Evolutionary conservation across 2,113 vertebrate genomes (phyloP).

Genomic region (Apaloderma vittatum): DNA sequence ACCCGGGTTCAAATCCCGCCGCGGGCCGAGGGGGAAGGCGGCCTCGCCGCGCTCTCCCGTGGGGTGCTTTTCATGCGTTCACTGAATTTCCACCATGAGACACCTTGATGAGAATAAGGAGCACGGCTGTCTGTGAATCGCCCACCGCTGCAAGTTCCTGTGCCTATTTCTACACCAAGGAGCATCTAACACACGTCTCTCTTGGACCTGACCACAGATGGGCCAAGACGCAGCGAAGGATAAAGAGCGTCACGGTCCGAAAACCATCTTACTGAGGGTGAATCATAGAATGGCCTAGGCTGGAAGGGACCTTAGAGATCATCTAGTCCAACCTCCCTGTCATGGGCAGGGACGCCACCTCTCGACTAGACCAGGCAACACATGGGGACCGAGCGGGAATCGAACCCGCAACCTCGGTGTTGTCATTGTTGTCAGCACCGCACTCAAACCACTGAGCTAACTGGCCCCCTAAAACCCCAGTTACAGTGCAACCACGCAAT

Average conservation of each 20-base stretch:
- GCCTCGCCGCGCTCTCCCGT: fast-evolving
- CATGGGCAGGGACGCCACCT: too few relatives aligned
- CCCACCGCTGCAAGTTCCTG: fast-evolving
- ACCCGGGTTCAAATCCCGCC: background rate
- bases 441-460: too few relatives aligned
- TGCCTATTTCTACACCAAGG: fast-evolving
- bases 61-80: fast-evolving
- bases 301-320: too few relatives aligned
- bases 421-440: too few relatives aligned
- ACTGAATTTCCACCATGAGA: background rate
- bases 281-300: too few relatives aligned
- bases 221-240: background rate
- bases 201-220: too few relatives aligned
- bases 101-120: background rate
- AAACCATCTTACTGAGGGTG: background rate
- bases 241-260: background rate
- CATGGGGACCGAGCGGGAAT: too few relatives aligned
- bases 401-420: too few relatives aligned
- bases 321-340: too few relatives aligned
- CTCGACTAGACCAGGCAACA: too few relatives aligned
- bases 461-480: too few relatives aligned
- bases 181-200: fast-evolving
- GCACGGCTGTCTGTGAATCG: fast-evolving
- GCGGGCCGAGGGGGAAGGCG: background rate
- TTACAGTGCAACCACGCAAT: background rate